Evolutionary conservation across 2,113 vertebrate species (phyloP), one percentile per base, ranked within the genome.

Genomic region (Chitala chitala): DNA sequence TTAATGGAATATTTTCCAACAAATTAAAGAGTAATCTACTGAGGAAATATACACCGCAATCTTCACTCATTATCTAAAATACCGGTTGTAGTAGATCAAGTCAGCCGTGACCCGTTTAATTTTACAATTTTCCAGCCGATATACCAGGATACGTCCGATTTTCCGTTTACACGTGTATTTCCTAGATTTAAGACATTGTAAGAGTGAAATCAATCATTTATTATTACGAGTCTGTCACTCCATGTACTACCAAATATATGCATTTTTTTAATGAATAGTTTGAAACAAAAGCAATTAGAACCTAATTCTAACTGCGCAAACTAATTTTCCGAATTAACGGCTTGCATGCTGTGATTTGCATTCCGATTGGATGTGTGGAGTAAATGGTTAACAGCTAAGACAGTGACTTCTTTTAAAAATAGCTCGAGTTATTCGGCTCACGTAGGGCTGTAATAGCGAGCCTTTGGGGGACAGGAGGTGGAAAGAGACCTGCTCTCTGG

Each of bases 1-100:
- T 26, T 61, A 50, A 63, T 69, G 31, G 38, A 73, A 73, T 73
- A 73, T 73, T 73, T 73, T 73, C 72, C 72, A 64, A 10, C 26
- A 12, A 69, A 69, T 63, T 44, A 29, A 63, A 36, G 17, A 33
- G 72, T 20, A 33, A 69, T 53, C 29, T 17, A 63, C 36, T 73
- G 38, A 51, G 56, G 44, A 73, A 51, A 20, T 50, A 31, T 44
- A 3, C 12, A 29, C 61, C 29, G 10, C 63, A 61, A 73, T 73
- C 72, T 73, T 50, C 9, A 36, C 8, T 26, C 29, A 33, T 73
- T 51, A 73, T 73, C 72, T 73, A 12, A 48, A 68, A 22, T 26
- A 68, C 13, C 10, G 8, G 26, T 8, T 64, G 29, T 31, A 48
- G 8, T 63, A 38, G 22, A 2, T 73, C 7, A 29, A 24, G 1